These are phyloP conservation scores for Drosophila asahinai DNA, from an alignment of 1,140 invertebrate species.

Conservation along the genomic window DNA sequence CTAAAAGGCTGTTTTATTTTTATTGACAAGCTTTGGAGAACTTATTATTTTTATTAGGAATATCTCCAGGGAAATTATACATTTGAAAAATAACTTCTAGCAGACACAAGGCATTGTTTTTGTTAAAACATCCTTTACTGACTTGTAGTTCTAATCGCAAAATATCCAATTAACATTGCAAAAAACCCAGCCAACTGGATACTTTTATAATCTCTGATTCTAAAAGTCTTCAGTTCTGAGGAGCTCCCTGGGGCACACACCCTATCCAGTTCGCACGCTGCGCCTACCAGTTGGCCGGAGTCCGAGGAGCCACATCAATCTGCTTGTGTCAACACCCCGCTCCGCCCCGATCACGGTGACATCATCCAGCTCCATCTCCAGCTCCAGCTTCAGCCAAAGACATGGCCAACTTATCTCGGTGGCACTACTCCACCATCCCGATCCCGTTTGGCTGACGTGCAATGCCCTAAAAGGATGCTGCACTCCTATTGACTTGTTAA, in stretches of 20 bases:
- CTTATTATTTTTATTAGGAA: too few species aligned
- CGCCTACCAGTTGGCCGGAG: constrained; percentile 49
- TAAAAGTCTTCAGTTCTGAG: constrained; percentile 10
- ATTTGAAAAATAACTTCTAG: too few species aligned
- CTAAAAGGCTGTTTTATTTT: too few species aligned
- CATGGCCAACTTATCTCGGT: constrained; percentile 15
- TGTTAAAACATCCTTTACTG: not conserved
- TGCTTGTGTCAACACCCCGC: constrained; percentile 72
- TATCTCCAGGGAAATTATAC: too few species aligned
- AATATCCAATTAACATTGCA: constrained; percentile 7
- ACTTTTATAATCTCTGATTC: constrained; percentile 28
- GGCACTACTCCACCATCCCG: constrained; percentile 4
- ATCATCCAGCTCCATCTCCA: constrained; percentile 16
- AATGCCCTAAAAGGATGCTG: constrained; percentile 81
- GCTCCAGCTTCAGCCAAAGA: constrained; percentile 5
- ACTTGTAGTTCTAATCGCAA: not conserved
- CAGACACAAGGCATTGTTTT: too few species aligned
- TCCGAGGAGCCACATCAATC: constrained; percentile 73
- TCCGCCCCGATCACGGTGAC: constrained; percentile 32
- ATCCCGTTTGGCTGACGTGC: constrained; percentile 61
- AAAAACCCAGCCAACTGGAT: not conserved
- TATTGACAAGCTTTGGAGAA: too few species aligned
- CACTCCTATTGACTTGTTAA: constrained; percentile 84
- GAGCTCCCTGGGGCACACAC: constrained; percentile 65
- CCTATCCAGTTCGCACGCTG: constrained; percentile 76